These are phyloP conservation scores for Odocoileus hemionus DNA, from an alignment of 2,113 vertebrate species.

Conservation along the genomic window DNA sequence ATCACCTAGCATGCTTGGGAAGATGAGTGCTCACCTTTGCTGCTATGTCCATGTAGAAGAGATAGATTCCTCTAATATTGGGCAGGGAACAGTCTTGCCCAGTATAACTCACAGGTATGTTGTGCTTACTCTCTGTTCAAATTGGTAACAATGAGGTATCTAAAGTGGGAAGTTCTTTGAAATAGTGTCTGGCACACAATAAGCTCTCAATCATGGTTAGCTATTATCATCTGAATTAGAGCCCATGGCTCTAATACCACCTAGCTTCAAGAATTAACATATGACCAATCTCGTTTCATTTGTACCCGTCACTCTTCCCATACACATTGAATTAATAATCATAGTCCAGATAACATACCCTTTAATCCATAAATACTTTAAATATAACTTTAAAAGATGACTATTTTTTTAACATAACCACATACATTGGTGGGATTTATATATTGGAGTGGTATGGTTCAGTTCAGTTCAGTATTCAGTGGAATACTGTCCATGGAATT, in stretches of 20 bases:
- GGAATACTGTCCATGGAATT: neutral
- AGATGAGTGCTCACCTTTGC: neutral
- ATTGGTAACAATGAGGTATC: neutral
- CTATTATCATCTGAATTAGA: neutral
- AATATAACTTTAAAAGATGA: slow-evolving; percentile 17
- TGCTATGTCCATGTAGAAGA: neutral
- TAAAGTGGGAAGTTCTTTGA: neutral
- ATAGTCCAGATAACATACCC: neutral
- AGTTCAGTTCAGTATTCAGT: neutral
- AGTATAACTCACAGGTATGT: neutral
- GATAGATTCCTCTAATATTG: neutral
- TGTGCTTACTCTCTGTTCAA: slow-evolving; percentile 1
- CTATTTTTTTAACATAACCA: slow-evolving; percentile 46
- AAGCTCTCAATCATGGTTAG: neutral
- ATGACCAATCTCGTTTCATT: neutral
- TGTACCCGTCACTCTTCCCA: neutral
- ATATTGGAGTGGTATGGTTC: neutral
- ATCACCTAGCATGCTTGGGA: neutral
- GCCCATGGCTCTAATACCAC: neutral
- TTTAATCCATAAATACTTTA: slow-evolving; percentile 42
- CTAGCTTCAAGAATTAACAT: neutral
- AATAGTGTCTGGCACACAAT: neutral
- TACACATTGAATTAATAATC: slow-evolving; percentile 30
- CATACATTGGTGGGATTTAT: slow-evolving; percentile 28
- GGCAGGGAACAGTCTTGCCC: neutral